Base-by-base conservation (phyloP, 1,140 invertebrate genomes). In the Pogonomyrmex californicus region DNA sequence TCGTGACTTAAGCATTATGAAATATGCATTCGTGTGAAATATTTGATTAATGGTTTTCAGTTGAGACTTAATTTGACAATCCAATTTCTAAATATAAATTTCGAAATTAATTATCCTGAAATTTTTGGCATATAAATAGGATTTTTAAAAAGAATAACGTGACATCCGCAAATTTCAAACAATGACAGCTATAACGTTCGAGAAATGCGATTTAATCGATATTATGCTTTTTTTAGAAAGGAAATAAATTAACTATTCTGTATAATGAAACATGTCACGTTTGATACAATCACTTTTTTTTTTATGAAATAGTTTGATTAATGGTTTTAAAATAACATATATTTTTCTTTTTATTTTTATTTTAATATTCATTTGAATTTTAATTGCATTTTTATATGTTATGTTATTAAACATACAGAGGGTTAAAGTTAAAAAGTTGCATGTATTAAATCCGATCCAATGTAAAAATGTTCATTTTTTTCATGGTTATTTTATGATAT, bases 361-460 rank as follows among this genome's bases (percentile, higher is more conserved):
- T 58, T 9, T 44, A 58, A 58, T 23, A 41, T 58, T 44, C 1
- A 41, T 41, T 23, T 23, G 23, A 23, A 23, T 23, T 23, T 23
- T 9, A 36, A 68, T 47, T 68, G 10, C 10, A 68, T 23, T 17
- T 2, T 44, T 30, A 41, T 44, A 6, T 54, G 12, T 23, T 4
- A n/a, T 23, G 54, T 41, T 58, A 75, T 58, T 44, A 44, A 38
- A 0, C 17, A 4, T 62, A 33, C 9, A 54, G 30, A 51, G 44
- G n/a, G 44, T 51, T 66, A 41, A 79, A 36, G 33, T 66, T 12
- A 14, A 41, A 79, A n/a, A 56, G 14, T 33, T 70, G 4, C 5
- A 2, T 33, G 65, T 44, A 70, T 81, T 70, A 65, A 76, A 49
- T 78, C n/a, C 23, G 14, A 65, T 30, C 30, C 14, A n/a, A 78